phyloP scores from a whole-genome alignment of 1,140 invertebrate species.

The Homarus americanus region DNA sequence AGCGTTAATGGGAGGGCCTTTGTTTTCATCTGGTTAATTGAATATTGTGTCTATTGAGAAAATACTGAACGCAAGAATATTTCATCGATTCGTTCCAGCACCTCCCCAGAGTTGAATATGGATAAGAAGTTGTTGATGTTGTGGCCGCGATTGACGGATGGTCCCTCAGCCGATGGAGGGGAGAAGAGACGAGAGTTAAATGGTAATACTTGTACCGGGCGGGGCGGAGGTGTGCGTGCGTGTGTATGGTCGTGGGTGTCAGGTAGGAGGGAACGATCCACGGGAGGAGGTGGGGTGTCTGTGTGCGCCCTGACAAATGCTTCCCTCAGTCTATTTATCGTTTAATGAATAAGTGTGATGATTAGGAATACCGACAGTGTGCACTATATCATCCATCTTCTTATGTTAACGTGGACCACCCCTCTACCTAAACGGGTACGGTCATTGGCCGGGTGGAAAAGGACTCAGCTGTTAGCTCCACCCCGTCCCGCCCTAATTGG shows the following conservation, averaged over 20 bases:
- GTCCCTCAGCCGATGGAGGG: neutral
- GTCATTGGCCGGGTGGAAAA: slow-evolving; percentile 43
- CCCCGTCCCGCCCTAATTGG: slow-evolving; percentile 36
- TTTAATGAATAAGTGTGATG: slow-evolving; percentile 74
- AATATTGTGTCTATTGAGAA: slow-evolving; percentile 30
- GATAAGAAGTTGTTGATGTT: slow-evolving; percentile 46
- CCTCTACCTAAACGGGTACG: neutral
- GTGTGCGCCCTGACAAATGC: slow-evolving; percentile 68
- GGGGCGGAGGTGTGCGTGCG: neutral
- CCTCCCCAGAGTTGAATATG: slow-evolving; percentile 41
- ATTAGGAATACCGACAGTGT: slow-evolving; percentile 74
- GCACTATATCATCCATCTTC: slow-evolving; percentile 73
- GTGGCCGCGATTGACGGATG: slow-evolving; percentile 44
- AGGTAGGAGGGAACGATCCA: neutral
- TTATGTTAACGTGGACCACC: slow-evolving; percentile 62
- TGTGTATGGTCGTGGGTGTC: neutral
- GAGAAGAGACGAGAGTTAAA: slow-evolving; percentile 47
- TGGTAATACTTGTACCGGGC: slow-evolving; percentile 30
- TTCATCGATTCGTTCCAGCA: slow-evolving; percentile 39
- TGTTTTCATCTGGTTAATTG: slow-evolving; percentile 67
- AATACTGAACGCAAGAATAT: slow-evolving; percentile 17
- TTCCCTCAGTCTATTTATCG: slow-evolving; percentile 71
- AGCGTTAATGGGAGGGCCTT: slow-evolving; percentile 55
- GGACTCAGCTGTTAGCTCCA: slow-evolving; percentile 8
- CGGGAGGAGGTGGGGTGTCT: slow-evolving; percentile 12